Conservation (phyloP, 2,888 invertebrate genomes). For the Dichetophora obliterata region DNA sequence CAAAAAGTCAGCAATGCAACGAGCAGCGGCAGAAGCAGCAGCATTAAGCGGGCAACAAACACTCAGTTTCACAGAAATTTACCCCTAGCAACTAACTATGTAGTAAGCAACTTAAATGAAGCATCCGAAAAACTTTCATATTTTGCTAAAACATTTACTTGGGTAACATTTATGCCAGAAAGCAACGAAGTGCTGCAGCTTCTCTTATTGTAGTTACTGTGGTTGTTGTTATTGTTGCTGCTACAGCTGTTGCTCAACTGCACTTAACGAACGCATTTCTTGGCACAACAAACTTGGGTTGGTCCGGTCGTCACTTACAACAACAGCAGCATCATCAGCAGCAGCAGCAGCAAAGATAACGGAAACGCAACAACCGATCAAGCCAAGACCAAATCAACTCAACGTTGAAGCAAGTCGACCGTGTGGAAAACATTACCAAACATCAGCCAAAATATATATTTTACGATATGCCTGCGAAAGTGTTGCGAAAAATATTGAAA, state of each 20-base stretch:
- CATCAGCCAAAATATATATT: background rate
- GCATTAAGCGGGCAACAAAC: background rate
- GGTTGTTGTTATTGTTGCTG: background rate
- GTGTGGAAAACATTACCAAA: background rate
- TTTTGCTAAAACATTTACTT: conserved; percentile 22
- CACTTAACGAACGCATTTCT: conserved; percentile 32
- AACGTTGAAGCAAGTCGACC: background rate
- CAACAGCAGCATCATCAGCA: background rate
- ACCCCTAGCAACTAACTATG: background rate
- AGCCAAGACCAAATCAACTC: background rate
- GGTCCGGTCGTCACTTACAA: conserved; percentile 1
- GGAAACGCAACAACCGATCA: background rate
- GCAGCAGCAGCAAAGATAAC: background rate
- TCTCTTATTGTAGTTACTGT: too few species aligned
- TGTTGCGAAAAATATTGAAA: background rate
- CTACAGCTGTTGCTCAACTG: conserved; percentile 5
- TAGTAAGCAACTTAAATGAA: background rate
- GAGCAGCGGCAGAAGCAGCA: background rate
- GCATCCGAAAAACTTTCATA: conserved; percentile 22
- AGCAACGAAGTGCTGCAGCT: background rate
- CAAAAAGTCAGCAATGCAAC: conserved; percentile 17
- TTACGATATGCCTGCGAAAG: conserved; percentile 22
- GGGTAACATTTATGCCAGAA: conserved; percentile 5
- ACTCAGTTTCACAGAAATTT: background rate
- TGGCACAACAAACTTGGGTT: conserved; percentile 19